Evolutionary conservation across 2,797 vertebrate genomes (phyloP).

Genomic region (Smutsia gigantea): DNA sequence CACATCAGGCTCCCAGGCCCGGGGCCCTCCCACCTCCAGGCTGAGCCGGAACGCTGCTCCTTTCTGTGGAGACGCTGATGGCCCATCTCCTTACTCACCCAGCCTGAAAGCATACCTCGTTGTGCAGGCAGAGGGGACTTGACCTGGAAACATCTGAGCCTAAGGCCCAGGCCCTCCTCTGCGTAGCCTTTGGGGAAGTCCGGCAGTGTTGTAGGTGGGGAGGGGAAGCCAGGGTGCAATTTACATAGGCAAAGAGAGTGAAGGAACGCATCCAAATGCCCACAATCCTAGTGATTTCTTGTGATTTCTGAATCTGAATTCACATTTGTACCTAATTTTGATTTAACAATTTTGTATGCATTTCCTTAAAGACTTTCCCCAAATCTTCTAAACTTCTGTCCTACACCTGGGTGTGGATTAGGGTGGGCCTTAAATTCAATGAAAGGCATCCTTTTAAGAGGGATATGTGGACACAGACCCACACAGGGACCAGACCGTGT

Average conservation of each 20-base stretch:
- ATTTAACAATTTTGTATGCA: background rate
- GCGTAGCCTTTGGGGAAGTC: rapidly evolving
- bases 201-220: background rate
- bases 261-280: rapidly evolving
- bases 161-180: background rate
- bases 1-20: background rate
- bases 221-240: background rate
- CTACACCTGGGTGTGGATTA: background rate
- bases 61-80: no score
- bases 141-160: background rate
- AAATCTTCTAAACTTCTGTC: background rate
- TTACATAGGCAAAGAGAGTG: background rate
- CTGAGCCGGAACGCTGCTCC: rapidly evolving
- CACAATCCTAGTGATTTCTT: background rate
- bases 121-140: background rate
- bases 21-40: rapidly evolving
- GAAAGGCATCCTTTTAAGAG: no score
- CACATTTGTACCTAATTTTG: background rate
- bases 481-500: background rate
- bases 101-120: background rate
- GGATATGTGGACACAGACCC: background rate
- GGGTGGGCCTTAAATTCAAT: no score
- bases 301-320: background rate
- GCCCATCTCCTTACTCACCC: rapidly evolving
- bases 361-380: background rate